Conservation (phyloP, 2,113 vertebrate species). For the Glaucidium brasilianum region DNA sequence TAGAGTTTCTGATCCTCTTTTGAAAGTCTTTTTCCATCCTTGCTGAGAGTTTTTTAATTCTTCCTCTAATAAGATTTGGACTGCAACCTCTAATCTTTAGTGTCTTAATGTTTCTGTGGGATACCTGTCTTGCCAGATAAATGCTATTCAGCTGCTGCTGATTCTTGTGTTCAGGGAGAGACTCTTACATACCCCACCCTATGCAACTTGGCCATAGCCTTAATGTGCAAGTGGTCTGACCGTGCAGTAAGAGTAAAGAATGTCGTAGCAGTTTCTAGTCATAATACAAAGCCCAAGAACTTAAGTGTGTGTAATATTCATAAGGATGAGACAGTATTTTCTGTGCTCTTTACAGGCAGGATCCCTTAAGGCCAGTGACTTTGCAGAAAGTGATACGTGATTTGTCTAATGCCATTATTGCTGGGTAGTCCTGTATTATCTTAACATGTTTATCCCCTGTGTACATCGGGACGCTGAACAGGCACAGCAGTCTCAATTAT, state of each 20-base stretch:
- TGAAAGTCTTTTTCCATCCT: background rate
- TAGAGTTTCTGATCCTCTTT: background rate
- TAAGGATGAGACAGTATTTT: background rate
- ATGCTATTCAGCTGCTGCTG: background rate
- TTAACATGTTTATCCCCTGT: background rate
- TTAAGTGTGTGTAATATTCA: background rate
- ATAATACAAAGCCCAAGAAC: background rate
- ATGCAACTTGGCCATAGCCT: background rate
- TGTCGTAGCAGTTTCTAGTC: background rate
- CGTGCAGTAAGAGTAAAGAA: background rate
- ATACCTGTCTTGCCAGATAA: background rate
- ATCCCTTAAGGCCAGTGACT: slow-evolving; percentile 26
- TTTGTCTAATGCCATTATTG: slow-evolving; percentile 27
- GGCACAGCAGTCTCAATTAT: background rate
- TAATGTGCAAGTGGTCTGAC: background rate
- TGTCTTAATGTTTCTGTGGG: background rate
- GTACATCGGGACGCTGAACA: background rate
- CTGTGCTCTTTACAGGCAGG: background rate
- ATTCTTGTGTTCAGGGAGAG: background rate
- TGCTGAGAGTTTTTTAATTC: background rate
- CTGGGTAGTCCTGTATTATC: background rate
- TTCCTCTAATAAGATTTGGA: background rate
- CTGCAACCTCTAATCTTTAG: background rate
- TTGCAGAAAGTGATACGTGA: background rate
- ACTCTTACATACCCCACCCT: background rate